Evolutionary conservation across 2,888 invertebrate genomes (phyloP), one percentile per base, ranked within the genome.

Genomic region (Lathronympha strigana): DNA sequence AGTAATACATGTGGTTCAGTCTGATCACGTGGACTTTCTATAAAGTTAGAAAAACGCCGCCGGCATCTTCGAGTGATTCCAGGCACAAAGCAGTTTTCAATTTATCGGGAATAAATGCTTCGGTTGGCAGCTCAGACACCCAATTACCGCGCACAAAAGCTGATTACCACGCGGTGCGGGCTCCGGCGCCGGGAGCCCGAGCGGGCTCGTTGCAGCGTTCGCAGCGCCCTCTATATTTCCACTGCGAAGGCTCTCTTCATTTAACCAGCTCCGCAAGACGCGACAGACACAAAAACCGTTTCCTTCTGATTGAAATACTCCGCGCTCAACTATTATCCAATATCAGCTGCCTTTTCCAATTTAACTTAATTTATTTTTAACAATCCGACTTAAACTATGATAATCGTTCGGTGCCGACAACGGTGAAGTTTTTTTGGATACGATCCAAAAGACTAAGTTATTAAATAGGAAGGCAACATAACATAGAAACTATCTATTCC

Each of bases 71-170:
- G 79, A 85, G 83, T 80, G 84, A 87, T 88, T 87, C 82, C 77
- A 82, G 81, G 85, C 85, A 87, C 87, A 89, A 87, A 88, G 87
- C 86, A 90, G 87, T 88, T 91, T 90, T 90, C 88, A 91, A 90
- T 91, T 90, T 90, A 90, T 90, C 84, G 86, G 84, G 86, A 88
- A 90, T 90, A 91, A 92, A 92, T 89, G 91, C 88, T 86, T 85
- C 84, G 88, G 88, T 88, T 89, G 90, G 88, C 87, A 90, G 90
- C 89, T 90, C 90, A 91, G 90, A 90, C 90, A 90, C 89, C 90
- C 90, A 91, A 91, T 91, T 91, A 91, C 88, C 81, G 87, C 81
- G 83, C 89, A 92, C 90, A 91, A 91, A 90, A 91, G 92, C 90
- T 91, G 91, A 91, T 91, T 91, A 92, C 85, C 80, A 83, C 82